A percentile compares a stretch with the other conserved stretches of the same genome.
Conservation (phyloP, 1,140 invertebrate species). For the Nasonia giraulti region DNA sequence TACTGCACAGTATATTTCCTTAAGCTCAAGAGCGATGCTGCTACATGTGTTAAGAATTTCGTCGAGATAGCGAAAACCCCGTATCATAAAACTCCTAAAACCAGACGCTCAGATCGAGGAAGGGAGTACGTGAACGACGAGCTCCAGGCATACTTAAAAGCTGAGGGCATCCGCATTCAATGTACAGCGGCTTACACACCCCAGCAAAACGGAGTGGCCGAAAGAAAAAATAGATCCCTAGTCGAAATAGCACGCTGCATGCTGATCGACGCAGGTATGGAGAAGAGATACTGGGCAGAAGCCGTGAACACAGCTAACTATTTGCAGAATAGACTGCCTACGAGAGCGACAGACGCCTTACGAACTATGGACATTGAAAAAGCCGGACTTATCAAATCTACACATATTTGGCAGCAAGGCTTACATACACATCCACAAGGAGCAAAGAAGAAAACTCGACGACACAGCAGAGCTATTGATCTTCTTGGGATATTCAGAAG, state of each 20-base stretch:
- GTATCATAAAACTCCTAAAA: conserved; percentile 6
- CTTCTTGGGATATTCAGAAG: too few relatives aligned
- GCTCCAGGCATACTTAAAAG: conserved; percentile 37
- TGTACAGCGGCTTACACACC: conserved; percentile 44
- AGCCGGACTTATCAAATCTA: conserved; percentile 39
- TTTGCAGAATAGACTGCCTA: neutral
- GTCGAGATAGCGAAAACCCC: neutral
- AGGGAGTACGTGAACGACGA: too few relatives aligned
- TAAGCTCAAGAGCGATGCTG: conserved; percentile 65
- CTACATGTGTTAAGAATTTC: neutral
- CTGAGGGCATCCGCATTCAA: conserved; percentile 44
- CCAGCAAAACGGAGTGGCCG: conserved; percentile 65
- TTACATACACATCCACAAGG: conserved; percentile 41
- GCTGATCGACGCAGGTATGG: neutral
- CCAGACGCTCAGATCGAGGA: neutral
- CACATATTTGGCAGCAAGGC: conserved; percentile 48
- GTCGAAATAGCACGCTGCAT: neutral
- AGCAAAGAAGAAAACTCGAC: conserved; percentile 41
- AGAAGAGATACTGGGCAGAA: neutral
- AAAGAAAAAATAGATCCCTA: conserved; percentile 53
- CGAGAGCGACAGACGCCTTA: neutral
- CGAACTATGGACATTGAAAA: neutral
- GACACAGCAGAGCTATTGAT: conserved; percentile 25
- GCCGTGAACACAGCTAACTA: conserved; percentile 1
- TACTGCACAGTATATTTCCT: conserved; percentile 69